Evolutionary conservation across 2,888 invertebrate species (phyloP).

Genomic region (Prosapia bicincta): DNA sequence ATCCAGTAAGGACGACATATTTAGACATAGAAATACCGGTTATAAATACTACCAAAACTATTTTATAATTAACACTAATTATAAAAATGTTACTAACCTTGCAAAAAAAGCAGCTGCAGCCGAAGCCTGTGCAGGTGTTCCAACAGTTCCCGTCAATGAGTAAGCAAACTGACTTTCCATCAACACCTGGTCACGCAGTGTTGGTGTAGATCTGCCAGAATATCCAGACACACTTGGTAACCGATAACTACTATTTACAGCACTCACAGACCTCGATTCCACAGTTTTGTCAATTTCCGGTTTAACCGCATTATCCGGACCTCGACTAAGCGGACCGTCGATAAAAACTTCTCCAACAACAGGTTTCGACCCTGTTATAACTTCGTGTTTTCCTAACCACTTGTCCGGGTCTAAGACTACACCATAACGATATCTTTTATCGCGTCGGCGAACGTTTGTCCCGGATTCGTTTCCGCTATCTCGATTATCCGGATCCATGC

Average conservation of each 20-base stretch:
- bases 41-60: too few species aligned
- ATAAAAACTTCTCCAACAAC: slow-evolving; percentile 22
- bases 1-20: too few species aligned
- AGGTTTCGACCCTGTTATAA: slow-evolving; percentile 3
- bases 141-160: neutral
- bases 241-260: neutral
- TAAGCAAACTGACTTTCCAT: slow-evolving; percentile 4
- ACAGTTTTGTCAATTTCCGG: neutral
- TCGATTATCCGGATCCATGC: neutral
- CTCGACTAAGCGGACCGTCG: slow-evolving; percentile 11
- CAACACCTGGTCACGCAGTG: neutral
- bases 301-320: neutral
- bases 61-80: neutral
- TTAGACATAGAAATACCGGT: too few species aligned
- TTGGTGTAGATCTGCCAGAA: neutral
- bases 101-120: slow-evolving; percentile 24
- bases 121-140: slow-evolving; percentile 16
- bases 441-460: neutral
- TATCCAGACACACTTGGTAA: neutral
- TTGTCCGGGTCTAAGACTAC: slow-evolving; percentile 4
- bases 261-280: neutral
- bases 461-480: slow-evolving; percentile 11
- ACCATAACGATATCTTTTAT: neutral
- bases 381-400: slow-evolving; percentile 9
- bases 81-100: slow-evolving; percentile 5